Conservation (phyloP, 2,113 vertebrate genomes). For the Neomonachus schauinslandi region DNA sequence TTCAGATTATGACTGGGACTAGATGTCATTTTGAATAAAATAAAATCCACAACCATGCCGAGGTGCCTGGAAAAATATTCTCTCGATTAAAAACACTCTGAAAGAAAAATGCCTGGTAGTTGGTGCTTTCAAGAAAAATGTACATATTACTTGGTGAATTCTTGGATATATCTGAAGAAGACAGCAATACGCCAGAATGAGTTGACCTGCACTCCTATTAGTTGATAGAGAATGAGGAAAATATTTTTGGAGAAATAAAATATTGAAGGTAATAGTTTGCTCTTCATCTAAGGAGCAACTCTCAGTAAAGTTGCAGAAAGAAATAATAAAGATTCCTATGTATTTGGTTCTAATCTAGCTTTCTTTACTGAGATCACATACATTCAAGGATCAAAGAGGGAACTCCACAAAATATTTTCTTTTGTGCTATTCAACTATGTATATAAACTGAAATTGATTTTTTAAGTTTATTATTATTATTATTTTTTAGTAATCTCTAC, state of each 20-base stretch:
- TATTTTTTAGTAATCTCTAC: neutral
- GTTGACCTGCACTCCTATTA: neutral
- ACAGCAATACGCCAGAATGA: neutral
- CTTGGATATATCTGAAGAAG: neutral
- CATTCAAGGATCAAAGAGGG: neutral
- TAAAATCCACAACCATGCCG: neutral
- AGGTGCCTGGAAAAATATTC: conserved; percentile 18
- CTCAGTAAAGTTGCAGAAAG: neutral
- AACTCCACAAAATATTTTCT: neutral
- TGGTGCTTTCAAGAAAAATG: neutral
- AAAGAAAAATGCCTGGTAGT: neutral
- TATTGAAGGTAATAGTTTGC: neutral
- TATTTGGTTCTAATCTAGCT: neutral
- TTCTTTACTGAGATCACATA: neutral
- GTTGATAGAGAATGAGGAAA: neutral
- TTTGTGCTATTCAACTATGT: neutral
- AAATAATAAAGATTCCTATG: neutral
- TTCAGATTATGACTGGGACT: neutral
- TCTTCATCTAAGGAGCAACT: neutral
- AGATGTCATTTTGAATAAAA: conserved; percentile 43
- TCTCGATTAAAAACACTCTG: neutral
- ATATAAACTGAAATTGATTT: neutral
- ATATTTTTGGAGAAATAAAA: neutral
- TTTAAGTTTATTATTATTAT: neutral
- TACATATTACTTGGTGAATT: conserved; percentile 12